phyloP scores from a whole-genome alignment of 2,888 invertebrate genomes.

The Acrobasis repandana region DNA sequence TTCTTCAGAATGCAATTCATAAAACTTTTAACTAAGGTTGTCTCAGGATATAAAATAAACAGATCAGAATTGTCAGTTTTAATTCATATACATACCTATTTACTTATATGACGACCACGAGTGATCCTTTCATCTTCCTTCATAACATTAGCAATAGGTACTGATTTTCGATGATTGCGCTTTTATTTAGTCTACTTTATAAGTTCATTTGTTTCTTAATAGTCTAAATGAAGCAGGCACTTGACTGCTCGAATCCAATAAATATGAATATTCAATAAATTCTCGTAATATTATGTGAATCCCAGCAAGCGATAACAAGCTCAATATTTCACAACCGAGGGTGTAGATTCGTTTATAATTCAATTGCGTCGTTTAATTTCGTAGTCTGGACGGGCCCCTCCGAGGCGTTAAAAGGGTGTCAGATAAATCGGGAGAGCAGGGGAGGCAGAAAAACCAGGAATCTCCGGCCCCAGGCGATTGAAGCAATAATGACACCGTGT shows the following conservation, averaged over 20 bases:
- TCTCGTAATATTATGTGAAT: conserved; percentile 38
- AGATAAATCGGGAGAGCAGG: conserved; percentile 55
- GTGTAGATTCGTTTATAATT: conserved; percentile 63
- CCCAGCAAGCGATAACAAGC: conserved; percentile 48
- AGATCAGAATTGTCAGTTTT: too few relatives aligned
- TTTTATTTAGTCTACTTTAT: neutral
- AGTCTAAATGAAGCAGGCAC: conserved; percentile 18
- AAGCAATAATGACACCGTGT: conserved; percentile 52
- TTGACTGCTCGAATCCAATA: conserved; percentile 32
- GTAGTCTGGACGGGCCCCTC: conserved; percentile 50
- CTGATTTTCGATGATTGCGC: too few relatives aligned
- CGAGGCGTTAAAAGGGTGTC: conserved; percentile 68
- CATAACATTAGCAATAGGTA: neutral
- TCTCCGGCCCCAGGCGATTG: conserved; percentile 57
- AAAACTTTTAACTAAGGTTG: too few relatives aligned
- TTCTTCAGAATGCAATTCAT: too few relatives aligned
- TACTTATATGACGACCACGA: too few relatives aligned
- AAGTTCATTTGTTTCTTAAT: conserved; percentile 1
- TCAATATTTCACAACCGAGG: conserved; percentile 47
- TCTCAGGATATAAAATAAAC: too few relatives aligned
- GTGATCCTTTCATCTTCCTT: too few relatives aligned
- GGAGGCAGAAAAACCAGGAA: conserved; percentile 60
- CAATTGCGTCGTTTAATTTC: conserved; percentile 69
- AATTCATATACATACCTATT: too few relatives aligned
- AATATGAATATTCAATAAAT: conserved; percentile 43